A percentile compares a stretch with the other conserved stretches of the same genome.
Conservation (phyloP, 1,140 invertebrate species). For the Brachionus calyciflorus region DNA sequence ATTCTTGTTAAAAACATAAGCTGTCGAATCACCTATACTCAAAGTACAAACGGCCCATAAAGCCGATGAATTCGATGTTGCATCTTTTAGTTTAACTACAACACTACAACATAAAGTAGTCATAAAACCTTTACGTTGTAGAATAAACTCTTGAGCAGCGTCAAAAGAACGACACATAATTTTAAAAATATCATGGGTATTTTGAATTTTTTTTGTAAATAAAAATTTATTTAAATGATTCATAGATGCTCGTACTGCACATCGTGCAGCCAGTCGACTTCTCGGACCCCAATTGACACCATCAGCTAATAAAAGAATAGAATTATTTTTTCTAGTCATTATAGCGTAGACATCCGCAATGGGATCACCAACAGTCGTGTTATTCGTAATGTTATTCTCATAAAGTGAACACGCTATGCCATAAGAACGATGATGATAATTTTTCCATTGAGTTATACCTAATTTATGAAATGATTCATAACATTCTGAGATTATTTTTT, state of each 20-base stretch:
- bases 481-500: background rate
- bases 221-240: constrained; percentile 78
- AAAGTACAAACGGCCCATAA: constrained; percentile 71
- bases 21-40: constrained; percentile 84
- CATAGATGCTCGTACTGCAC: constrained; percentile 80
- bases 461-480: constrained; percentile 32
- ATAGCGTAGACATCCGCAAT: constrained; percentile 86
- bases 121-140: constrained; percentile 78
- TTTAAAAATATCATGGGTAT: constrained; percentile 72
- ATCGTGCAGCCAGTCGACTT: constrained; percentile 78
- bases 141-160: constrained; percentile 79
- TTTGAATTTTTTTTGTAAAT: constrained; percentile 62
- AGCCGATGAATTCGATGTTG: constrained; percentile 50
- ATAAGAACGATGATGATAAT: constrained; percentile 26
- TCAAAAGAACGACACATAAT: constrained; percentile 77
- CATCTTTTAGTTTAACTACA: constrained; percentile 67
- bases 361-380: constrained; percentile 68
- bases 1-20: constrained; percentile 78
- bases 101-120: constrained; percentile 80
- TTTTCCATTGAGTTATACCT: constrained; percentile 22
- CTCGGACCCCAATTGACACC: constrained; percentile 91
- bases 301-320: constrained; percentile 79
- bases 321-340: constrained; percentile 73
- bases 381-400: constrained; percentile 15
- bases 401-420: constrained; percentile 39